Evolutionary conservation across 2,113 vertebrate genomes (phyloP), one percentile per base, ranked within the genome.

Genomic region (Syrmaticus mikado): DNA sequence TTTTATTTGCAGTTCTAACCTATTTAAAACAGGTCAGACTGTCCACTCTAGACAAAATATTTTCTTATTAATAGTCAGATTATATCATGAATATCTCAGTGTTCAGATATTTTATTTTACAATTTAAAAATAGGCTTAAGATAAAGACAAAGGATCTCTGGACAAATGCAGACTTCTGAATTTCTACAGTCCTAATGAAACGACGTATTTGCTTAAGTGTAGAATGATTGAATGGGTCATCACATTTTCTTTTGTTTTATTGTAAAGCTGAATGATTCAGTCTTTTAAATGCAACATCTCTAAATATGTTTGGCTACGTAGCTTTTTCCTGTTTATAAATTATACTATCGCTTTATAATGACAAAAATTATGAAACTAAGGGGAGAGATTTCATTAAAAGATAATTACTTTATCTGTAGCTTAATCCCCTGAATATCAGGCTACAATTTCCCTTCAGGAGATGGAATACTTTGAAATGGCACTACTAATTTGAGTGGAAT

Each of bases 401-500:
- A 88, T 85, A 97, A 94, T 88, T 95, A 65, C 70, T 92, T 92
- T 93, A 94, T 88, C 81, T 92, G 53, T 45, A 79, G 43, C 55
- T 87, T 85, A 91, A 85, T 94, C 64, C 55, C 55, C 68, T 81
- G 83, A 83, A 94, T 89, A 93, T 84, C 52, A 92, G 45, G 22
- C 80, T 73, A 86, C 80, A 91, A 60, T 96, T 94, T 92, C 60
- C 90, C 72, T 85, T 90, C 82, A 80, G 85, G 81, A 95, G 75
- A 89, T 89, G 25, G 76, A 91, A 91, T 89, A 87, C 84, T 95
- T 89, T 92, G 57, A 94, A 96, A 95, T 79, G 65, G 64, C 48
- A 70, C 22, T 82, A 68, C 67, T 96, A 96, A 91, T 93, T 95
- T 95, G 64, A 94, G 78, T 67, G 38, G 82, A 87, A 84, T 96